These are phyloP conservation scores for Amphiduros pacificus DNA, from an alignment of 2,888 invertebrate genomes.

Conservation along the genomic window DNA sequence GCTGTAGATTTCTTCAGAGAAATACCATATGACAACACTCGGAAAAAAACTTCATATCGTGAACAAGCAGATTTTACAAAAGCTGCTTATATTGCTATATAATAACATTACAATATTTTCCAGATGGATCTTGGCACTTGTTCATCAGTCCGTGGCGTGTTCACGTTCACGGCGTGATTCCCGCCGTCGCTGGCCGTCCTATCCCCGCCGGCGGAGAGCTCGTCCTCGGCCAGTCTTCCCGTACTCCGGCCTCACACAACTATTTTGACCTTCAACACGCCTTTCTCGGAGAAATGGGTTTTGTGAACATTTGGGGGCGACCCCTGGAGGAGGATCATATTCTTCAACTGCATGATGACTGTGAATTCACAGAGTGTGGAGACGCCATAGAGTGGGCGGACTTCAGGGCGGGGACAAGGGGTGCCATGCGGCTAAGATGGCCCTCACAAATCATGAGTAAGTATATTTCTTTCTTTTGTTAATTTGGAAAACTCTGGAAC, in stretches of 20 bases:
- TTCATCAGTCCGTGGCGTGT: conserved; percentile 17
- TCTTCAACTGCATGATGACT: conserved; percentile 36
- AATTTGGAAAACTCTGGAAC: neutral
- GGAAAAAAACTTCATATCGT: too few species aligned
- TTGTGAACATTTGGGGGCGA: conserved; percentile 56
- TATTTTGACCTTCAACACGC: conserved; percentile 39
- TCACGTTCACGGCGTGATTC: conserved; percentile 8
- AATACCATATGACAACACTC: too few species aligned
- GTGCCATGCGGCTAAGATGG: conserved; percentile 56
- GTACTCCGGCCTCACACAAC: conserved; percentile 5
- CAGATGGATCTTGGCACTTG: conserved; percentile 27
- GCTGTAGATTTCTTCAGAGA: too few species aligned
- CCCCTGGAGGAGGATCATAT: conserved; percentile 36
- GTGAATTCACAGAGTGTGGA: conserved; percentile 54
- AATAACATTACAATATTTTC: too few species aligned
- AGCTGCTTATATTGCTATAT: too few species aligned
- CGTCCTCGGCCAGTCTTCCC: conserved; percentile 48
- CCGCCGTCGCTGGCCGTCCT: conserved; percentile 1
- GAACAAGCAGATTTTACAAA: too few species aligned
- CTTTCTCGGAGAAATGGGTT: conserved; percentile 53
- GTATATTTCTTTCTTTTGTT: neutral
- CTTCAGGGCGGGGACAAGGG: conserved; percentile 57
- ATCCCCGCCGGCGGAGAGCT: conserved; percentile 52
- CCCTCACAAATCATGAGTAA: conserved; percentile 44
- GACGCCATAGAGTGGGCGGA: conserved; percentile 59